Conservation (phyloP, 2,113 vertebrate genomes). For the Microtus oregoni region DNA sequence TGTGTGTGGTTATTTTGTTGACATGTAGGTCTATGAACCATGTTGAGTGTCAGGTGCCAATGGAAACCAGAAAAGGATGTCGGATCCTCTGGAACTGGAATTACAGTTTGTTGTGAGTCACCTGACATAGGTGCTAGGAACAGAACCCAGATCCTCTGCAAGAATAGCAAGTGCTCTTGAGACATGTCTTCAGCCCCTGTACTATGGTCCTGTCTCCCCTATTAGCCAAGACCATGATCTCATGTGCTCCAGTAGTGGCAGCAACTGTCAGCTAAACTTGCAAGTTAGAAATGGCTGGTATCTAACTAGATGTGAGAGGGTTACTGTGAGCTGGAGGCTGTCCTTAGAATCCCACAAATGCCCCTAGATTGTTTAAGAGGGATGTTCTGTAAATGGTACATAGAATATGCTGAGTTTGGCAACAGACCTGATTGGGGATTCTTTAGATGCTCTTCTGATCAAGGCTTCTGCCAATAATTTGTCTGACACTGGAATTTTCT, state of each 20-base stretch:
- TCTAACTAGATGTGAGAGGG: background rate
- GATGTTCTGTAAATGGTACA: background rate
- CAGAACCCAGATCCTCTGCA: background rate
- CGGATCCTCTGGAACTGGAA: background rate
- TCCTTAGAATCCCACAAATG: background rate
- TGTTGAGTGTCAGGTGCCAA: background rate
- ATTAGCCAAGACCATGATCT: background rate
- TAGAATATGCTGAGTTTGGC: background rate
- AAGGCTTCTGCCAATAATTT: background rate
- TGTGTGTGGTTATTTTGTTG: background rate
- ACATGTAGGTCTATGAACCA: background rate
- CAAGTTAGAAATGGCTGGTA: background rate
- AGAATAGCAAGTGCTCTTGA: background rate
- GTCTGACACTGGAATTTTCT: background rate
- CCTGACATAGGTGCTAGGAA: background rate
- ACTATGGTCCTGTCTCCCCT: background rate
- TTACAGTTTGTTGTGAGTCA: background rate
- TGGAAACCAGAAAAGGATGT: background rate
- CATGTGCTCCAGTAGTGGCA: background rate
- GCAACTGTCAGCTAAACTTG: background rate
- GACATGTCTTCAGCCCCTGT: background rate
- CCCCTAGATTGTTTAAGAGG: background rate
- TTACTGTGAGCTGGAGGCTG: background rate
- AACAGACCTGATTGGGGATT: background rate
- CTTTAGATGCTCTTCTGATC: background rate